These are phyloP conservation scores for Felis chaus DNA, from an alignment of 2,113 vertebrate genomes.

Conservation along the genomic window DNA sequence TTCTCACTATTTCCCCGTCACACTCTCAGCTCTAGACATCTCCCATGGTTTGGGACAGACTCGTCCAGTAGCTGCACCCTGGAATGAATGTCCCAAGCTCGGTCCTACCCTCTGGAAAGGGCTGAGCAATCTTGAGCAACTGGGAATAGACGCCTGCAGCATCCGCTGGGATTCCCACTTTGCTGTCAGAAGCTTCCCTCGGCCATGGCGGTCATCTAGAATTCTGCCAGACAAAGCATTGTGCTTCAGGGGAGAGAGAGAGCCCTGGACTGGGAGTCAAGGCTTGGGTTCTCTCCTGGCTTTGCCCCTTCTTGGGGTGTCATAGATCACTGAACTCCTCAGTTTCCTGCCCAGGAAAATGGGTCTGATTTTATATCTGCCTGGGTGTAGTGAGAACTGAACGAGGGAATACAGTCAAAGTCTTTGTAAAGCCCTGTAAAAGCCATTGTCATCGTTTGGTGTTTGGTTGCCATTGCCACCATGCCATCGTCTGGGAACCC, in stretches of 20 bases:
- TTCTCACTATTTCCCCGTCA: no score
- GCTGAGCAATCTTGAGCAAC: not conserved
- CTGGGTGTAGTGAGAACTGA: not conserved
- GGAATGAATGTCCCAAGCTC: not conserved
- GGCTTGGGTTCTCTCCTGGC: not conserved
- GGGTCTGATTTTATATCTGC: not conserved
- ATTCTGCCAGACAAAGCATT: no score
- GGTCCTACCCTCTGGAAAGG: not conserved
- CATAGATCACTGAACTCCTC: not conserved
- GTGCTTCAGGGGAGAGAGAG: not conserved
- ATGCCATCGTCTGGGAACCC: not conserved
- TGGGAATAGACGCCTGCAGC: not conserved
- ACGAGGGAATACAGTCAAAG: not conserved
- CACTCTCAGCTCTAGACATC: not conserved
- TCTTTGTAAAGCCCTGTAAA: not conserved
- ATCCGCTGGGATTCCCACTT: not conserved
- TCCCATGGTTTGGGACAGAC: no score
- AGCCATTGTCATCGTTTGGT: not conserved
- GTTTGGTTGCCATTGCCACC: not conserved
- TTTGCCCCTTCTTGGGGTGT: not conserved
- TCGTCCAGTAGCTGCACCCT: not conserved
- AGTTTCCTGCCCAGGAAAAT: not conserved
- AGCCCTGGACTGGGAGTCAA: not conserved
- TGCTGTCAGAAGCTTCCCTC: not conserved
- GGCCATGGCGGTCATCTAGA: not conserved